Base-by-base conservation (phyloP, 2,888 invertebrate species). In the Drosophila quasianomalipes region DNA sequence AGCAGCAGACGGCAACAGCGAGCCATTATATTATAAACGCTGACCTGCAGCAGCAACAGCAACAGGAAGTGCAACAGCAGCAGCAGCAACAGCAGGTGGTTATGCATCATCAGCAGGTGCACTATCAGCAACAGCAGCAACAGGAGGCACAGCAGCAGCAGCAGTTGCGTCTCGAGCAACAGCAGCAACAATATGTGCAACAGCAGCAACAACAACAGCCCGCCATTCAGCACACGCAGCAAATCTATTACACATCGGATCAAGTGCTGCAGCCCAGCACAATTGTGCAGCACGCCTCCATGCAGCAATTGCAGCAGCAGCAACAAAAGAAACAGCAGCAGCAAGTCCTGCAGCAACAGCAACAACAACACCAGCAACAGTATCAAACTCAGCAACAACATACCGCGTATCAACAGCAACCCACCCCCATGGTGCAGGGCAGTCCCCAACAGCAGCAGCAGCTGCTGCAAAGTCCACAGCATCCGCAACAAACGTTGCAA, bases 181-280 rank as follows among this genome's bases (percentile, higher is more conserved):
- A 76, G 52, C 85, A 70, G 41, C 85, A 70, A 33, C 82, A 83
- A 74, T 85, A 84, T 67, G 79, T 89, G 52, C 89, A 88, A 63
- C 85, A 79, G 26, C 79, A 83, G 12, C 51, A 81, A 31, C 79
- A 79, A 28, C 80, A 84, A 51, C 75, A 75, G 14, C 76, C 85
- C 66, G 82, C 86, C 81, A 75, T 91, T 51, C 83, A 90, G 49
- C 92, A 92, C 37, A 77, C 83, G 0, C 89, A 90, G 31, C 92
- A 91, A 74, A 91, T 92, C 3, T 92, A 92, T 31, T 92, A 92
- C 57, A 92, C 92, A 31, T 90, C 92, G 0, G 92, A 92, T 69
- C 92, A 88, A 52, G 88, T 92, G 10, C 70, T 92, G 14, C 92
- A 92, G 60, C 85, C 91, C 19, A 91, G 81, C 59, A 78, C 92